Evolutionary conservation across 2,888 invertebrate genomes (phyloP).

Genomic region (Pegoplata infirma): DNA sequence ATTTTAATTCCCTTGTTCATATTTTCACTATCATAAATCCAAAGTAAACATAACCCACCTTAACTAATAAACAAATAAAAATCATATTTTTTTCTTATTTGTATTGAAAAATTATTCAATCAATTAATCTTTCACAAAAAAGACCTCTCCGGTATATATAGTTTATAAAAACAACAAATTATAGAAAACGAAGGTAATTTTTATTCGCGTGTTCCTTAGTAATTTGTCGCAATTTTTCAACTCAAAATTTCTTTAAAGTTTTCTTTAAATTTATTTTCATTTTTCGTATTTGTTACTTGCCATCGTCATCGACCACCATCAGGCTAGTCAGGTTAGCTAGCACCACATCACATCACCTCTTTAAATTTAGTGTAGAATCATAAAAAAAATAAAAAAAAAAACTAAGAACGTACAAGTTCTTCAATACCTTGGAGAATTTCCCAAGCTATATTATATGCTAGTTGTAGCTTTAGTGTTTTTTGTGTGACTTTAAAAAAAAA

Average conservation of each 20-base stretch:
- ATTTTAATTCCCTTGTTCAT: neutral
- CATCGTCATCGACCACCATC: conserved; percentile 24
- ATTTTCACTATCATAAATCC: conserved; percentile 14
- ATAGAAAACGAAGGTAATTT: conserved; percentile 57
- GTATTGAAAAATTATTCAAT: conserved; percentile 15
- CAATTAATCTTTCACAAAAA: conserved; percentile 44
- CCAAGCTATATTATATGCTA: conserved; percentile 46
- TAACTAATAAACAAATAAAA: too few species aligned
- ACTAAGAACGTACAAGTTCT: conserved; percentile 49
- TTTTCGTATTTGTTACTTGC: conserved; percentile 41
- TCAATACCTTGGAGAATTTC: conserved; percentile 60
- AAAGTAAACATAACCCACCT: conserved; percentile 12
- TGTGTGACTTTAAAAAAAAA: conserved; percentile 53
- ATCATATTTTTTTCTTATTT: neutral
- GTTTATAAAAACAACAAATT: conserved; percentile 41
- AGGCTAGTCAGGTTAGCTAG: conserved; percentile 8
- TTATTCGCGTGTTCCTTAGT: conserved; percentile 58
- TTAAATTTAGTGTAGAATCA: conserved; percentile 32
- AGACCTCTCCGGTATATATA: too few species aligned
- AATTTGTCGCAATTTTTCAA: conserved; percentile 64
- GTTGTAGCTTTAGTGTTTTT: too few species aligned
- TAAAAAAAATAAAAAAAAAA: too few species aligned
- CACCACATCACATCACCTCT: conserved; percentile 53
- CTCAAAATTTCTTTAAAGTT: conserved; percentile 51
- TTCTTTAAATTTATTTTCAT: conserved; percentile 41